These are phyloP conservation scores for Coreoperca whiteheadi DNA, from an alignment of 2,113 vertebrate genomes.

Conservation along the genomic window DNA sequence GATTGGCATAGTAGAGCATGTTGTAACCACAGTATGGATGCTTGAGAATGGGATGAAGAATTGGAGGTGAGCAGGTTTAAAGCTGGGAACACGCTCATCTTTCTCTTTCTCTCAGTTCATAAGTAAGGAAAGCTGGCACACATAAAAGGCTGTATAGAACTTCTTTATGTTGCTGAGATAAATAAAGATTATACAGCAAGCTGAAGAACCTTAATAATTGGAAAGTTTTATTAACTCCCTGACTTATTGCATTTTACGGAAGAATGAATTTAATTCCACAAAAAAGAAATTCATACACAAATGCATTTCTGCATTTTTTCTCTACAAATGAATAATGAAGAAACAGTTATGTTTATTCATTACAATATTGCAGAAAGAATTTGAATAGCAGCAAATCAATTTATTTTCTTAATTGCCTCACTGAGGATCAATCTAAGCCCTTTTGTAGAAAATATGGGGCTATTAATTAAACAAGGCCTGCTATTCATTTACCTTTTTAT, in stretches of 20 bases:
- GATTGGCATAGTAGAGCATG: constrained; percentile 22
- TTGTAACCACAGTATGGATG: constrained; percentile 4
- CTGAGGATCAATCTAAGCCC: constrained; percentile 9
- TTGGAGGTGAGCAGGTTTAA: constrained; percentile 12
- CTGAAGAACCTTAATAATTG: neutral
- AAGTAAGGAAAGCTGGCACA: neutral
- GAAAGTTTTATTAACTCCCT: neutral
- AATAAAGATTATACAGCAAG: neutral
- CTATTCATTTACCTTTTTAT: neutral
- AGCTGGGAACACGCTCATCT: neutral
- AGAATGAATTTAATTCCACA: neutral
- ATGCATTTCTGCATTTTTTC: neutral
- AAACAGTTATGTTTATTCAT: neutral
- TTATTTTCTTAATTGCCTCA: neutral
- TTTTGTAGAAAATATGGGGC: neutral
- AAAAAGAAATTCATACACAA: neutral
- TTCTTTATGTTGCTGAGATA: neutral
- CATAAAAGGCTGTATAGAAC: neutral
- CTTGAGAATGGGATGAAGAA: constrained; percentile 6
- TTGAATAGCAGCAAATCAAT: constrained; percentile 13
- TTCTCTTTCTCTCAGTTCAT: constrained; percentile 4
- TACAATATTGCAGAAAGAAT: neutral
- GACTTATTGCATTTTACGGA: neutral
- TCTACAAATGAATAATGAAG: neutral
- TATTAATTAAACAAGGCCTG: constrained; percentile 20